phyloP scores from a whole-genome alignment of 2,888 invertebrate species.

The Cheilosia vernalis region DNA sequence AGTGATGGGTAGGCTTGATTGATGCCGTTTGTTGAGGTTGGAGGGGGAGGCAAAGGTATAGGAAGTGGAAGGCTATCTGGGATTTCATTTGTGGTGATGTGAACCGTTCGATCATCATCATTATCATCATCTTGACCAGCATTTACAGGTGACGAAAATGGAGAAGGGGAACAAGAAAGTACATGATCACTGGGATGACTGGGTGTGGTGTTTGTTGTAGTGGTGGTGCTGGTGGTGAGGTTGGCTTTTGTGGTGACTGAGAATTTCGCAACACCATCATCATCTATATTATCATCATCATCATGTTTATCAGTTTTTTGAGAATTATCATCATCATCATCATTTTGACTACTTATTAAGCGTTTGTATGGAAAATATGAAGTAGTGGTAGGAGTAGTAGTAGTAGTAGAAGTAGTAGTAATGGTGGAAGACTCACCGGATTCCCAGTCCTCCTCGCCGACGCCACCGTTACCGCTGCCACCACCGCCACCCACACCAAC shows the following conservation, averaged over 20 bases:
- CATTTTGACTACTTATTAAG: conserved; percentile 76
- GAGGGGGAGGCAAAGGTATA: conserved; percentile 11
- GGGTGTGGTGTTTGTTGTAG: conserved; percentile 13
- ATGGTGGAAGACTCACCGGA: conserved; percentile 82
- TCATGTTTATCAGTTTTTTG: conserved; percentile 50
- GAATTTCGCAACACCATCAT: conserved; percentile 33
- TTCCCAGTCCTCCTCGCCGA: conserved; percentile 83
- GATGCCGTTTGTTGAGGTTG: not conserved
- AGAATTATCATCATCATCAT: conserved; percentile 72
- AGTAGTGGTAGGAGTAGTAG: conserved; percentile 76
- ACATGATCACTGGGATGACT: not conserved
- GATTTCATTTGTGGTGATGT: not conserved
- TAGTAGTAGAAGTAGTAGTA: conserved; percentile 76
- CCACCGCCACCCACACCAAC: conserved; percentile 65
- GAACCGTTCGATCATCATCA: not conserved
- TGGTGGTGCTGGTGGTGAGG: conserved; percentile 61
- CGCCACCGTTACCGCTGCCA: conserved; percentile 75
- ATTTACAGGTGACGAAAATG: conserved; percentile 11
- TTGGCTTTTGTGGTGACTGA: conserved; percentile 50
- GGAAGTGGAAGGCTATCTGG: conserved; percentile 19
- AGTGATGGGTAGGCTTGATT: conserved; percentile 26
- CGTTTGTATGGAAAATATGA: conserved; percentile 72
- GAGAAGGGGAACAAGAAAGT: not conserved
- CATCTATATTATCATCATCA: conserved; percentile 42
- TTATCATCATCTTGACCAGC: not conserved